These are phyloP conservation scores for Netelia virgata DNA, from an alignment of 2,888 invertebrate species.

Conservation along the genomic window DNA sequence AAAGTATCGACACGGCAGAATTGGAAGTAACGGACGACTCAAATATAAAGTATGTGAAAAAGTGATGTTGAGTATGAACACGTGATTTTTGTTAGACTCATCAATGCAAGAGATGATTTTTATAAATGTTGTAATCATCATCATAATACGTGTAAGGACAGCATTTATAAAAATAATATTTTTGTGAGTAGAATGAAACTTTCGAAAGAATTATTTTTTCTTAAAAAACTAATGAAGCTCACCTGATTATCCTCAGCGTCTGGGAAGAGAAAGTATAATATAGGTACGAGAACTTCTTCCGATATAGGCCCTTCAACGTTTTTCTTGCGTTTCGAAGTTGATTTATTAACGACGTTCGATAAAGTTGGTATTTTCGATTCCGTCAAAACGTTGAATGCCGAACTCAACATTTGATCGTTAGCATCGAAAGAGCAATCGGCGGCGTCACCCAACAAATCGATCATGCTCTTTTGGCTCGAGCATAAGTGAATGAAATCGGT, in stretches of 20 bases:
- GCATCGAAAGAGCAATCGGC: conserved; percentile 78
- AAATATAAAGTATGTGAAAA: too few species aligned
- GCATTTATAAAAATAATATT: too few species aligned
- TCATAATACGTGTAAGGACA: too few species aligned
- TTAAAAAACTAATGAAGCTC: conserved; percentile 63
- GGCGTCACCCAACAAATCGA: conserved; percentile 87
- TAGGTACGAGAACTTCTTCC: conserved; percentile 90
- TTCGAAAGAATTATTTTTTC: background rate
- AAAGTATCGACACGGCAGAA: background rate
- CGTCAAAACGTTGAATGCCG: conserved; percentile 89
- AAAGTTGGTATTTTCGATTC: conserved; percentile 91
- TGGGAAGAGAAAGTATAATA: conserved; percentile 94
- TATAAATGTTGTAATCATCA: too few species aligned
- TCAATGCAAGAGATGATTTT: too few species aligned
- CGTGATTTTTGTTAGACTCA: too few species aligned
- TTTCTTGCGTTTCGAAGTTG: conserved; percentile 85
- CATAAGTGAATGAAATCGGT: conserved; percentile 90
- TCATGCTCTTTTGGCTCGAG: conserved; percentile 85
- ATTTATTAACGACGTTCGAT: conserved; percentile 87
- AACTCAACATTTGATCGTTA: conserved; percentile 82
- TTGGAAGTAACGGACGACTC: background rate
- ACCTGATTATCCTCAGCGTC: conserved; percentile 91
- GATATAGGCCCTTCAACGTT: conserved; percentile 92
- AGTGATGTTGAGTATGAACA: too few species aligned
- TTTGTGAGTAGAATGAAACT: background rate